Evolutionary conservation across 2,888 invertebrate species (phyloP).

Genomic region (Cecidostiba fungosa): DNA sequence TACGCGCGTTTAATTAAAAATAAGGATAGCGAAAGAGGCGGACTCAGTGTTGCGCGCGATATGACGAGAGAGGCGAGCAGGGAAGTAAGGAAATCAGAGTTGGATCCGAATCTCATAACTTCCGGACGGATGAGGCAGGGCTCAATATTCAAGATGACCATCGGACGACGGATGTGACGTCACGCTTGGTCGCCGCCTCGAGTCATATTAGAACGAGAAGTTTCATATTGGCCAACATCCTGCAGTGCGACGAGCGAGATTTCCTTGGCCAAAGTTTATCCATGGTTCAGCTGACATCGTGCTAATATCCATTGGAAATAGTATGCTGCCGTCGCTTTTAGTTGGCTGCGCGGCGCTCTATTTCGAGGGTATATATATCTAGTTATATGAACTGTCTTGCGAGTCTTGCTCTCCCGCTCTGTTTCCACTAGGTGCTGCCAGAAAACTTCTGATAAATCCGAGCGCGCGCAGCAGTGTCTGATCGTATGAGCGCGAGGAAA

Average conservation of each 20-base stretch:
- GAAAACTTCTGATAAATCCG: constrained; percentile 7
- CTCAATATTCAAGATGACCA: constrained; percentile 80
- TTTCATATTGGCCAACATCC: constrained; percentile 76
- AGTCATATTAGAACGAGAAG: constrained; percentile 79
- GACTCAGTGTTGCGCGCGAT: constrained; percentile 22
- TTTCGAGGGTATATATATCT: constrained; percentile 26
- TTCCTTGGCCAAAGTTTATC: constrained; percentile 70
- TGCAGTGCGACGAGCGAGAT: constrained; percentile 62
- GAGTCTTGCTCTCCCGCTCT: background rate
- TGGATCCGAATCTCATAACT: constrained; percentile 79
- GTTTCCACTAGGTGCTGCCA: constrained; percentile 36
- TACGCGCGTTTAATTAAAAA: background rate
- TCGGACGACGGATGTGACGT: constrained; percentile 76
- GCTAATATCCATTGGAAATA: constrained; percentile 74
- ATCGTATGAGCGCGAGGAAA: no score
- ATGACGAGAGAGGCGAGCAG: constrained; percentile 31
- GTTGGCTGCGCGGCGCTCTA: constrained; percentile 28
- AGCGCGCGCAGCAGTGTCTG: background rate
- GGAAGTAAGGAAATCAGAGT: constrained; percentile 60
- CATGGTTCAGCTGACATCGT: constrained; percentile 74
- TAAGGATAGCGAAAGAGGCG: constrained; percentile 28
- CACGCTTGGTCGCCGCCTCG: constrained; percentile 79
- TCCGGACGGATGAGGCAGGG: constrained; percentile 77
- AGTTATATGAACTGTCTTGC: constrained; percentile 59
- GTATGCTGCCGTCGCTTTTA: constrained; percentile 49